phyloP scores from a whole-genome alignment of 1,140 invertebrate species.

The Procambarus clarkii region DNA sequence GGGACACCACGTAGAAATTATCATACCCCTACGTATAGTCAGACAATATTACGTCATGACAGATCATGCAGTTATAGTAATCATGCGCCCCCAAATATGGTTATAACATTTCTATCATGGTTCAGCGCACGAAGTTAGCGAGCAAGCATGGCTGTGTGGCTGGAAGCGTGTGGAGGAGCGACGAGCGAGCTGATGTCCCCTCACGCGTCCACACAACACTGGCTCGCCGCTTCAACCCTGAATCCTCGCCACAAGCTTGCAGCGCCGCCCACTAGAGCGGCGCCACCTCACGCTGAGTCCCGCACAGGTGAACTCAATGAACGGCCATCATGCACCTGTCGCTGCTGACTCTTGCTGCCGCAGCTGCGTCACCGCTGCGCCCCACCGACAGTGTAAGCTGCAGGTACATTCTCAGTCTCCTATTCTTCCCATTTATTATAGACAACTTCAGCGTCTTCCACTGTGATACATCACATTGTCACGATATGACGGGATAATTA shows the following conservation, averaged over 20 bases:
- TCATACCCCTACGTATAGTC: slow-evolving; percentile 24
- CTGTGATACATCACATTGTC: not conserved
- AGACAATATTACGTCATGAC: slow-evolving; percentile 29
- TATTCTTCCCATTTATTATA: not conserved
- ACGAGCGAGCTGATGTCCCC: slow-evolving; percentile 46
- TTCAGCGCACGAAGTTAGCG: not conserved
- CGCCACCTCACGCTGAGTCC: slow-evolving; percentile 46
- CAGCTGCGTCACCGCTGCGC: not conserved
- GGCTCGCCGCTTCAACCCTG: slow-evolving; percentile 24
- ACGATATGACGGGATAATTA: no score
- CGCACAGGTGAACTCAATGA: slow-evolving; percentile 65
- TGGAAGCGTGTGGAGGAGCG: slow-evolving; percentile 43
- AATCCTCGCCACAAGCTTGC: slow-evolving; percentile 29
- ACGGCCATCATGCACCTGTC: slow-evolving; percentile 66
- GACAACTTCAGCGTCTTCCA: not conserved
- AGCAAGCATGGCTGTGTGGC: slow-evolving; percentile 14
- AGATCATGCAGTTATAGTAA: slow-evolving; percentile 45
- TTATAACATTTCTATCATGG: slow-evolving; percentile 44
- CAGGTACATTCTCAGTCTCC: not conserved
- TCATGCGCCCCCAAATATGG: not conserved
- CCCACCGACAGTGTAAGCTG: no score
- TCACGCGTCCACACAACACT: slow-evolving; percentile 66
- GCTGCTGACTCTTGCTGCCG: slow-evolving; percentile 14
- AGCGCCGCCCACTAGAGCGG: slow-evolving; percentile 45
- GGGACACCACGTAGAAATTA: slow-evolving; percentile 44